Conservation (phyloP, 2,113 vertebrate genomes). For the Alosa alosa region DNA sequence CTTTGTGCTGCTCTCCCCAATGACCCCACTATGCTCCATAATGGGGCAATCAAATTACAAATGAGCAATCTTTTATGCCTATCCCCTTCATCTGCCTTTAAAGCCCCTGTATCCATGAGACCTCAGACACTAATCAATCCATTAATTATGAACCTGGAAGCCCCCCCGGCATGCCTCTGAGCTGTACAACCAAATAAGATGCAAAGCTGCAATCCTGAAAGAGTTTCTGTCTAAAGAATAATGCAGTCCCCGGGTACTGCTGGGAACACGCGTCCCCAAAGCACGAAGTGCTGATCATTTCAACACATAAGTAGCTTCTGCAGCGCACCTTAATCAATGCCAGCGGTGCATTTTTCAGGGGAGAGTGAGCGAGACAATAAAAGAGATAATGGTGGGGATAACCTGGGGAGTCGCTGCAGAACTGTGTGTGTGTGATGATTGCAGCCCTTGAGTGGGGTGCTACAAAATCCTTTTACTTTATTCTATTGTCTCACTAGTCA, state of each 20-base stretch:
- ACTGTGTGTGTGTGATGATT: constrained; percentile 64
- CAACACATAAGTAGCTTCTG: constrained; percentile 79
- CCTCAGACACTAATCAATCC: constrained; percentile 71
- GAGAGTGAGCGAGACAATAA: constrained; percentile 66
- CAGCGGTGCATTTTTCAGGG: constrained; percentile 66
- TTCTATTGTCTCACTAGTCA: not conserved
- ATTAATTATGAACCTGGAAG: constrained; percentile 69
- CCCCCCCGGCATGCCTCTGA: constrained; percentile 68
- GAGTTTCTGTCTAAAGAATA: constrained; percentile 75
- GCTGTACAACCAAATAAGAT: constrained; percentile 74
- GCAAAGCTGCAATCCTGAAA: constrained; percentile 78
- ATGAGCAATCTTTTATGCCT: constrained; percentile 48
- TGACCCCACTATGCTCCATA: constrained; percentile 41
- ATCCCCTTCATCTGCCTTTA: constrained; percentile 56
- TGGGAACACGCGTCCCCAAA: constrained; percentile 68
- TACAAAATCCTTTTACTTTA: constrained; percentile 67
- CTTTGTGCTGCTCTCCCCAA: not conserved
- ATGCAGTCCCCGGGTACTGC: constrained; percentile 68
- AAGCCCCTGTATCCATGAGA: constrained; percentile 66
- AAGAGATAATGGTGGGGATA: constrained; percentile 70
- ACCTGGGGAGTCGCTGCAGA: constrained; percentile 71
- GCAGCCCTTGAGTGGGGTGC: constrained; percentile 71
- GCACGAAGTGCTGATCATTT: constrained; percentile 75
- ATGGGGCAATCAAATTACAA: constrained; percentile 38
- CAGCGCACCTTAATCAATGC: constrained; percentile 76